Evolutionary conservation across 2,113 vertebrate species (phyloP).

Genomic region (Tenrec ecaudatus): DNA sequence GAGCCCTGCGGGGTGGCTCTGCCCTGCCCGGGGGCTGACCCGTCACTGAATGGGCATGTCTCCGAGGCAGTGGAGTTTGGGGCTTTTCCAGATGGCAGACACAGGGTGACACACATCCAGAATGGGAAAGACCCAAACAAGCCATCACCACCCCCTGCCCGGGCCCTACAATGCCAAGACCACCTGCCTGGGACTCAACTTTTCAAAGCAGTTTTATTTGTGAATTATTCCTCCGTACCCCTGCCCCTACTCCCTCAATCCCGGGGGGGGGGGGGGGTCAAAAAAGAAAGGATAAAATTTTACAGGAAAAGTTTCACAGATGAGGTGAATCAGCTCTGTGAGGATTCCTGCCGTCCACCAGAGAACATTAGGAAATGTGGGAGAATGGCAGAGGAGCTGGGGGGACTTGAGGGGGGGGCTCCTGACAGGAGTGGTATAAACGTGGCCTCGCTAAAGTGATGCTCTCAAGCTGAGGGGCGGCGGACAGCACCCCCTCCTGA

Average conservation of each 20-base stretch:
- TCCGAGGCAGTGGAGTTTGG: background rate
- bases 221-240: too few relatives aligned
- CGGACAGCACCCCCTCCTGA: background rate
- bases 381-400: background rate
- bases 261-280: too few relatives aligned
- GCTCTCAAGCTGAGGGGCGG: too few relatives aligned
- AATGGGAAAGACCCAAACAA: background rate
- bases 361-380: background rate
- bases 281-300: background rate
- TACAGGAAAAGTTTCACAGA: background rate
- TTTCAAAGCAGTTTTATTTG: background rate
- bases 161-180: background rate
- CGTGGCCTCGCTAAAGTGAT: too few relatives aligned
- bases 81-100: background rate
- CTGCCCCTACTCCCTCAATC: too few relatives aligned
- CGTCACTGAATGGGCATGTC: background rate
- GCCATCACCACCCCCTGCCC: background rate
- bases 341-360: background rate
- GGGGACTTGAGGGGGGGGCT: background rate
- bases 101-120: accelerated
- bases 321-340: background rate
- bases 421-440: too few relatives aligned
- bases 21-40: background rate
- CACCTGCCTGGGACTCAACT: background rate
- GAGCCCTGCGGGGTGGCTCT: background rate